Conservation (phyloP, 2,888 invertebrate genomes). For the Melanostoma scalare region DNA sequence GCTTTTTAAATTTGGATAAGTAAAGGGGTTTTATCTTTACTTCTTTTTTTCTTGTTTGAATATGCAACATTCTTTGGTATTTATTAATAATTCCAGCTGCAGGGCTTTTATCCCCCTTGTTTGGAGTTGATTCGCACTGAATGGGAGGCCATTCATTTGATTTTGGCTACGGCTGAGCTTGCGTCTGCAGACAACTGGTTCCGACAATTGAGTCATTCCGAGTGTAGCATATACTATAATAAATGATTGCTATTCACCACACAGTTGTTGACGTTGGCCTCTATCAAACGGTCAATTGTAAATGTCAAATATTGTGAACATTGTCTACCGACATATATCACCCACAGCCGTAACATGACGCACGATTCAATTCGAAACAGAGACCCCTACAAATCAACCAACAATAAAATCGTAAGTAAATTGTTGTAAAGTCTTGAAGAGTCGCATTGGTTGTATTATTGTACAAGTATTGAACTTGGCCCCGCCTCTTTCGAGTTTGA, state of each 20-base stretch:
- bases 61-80: conserved; percentile 52
- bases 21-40: conserved; percentile 13
- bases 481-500: conserved; percentile 41
- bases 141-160: conserved; percentile 46
- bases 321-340: conserved; percentile 60
- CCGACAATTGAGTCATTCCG: conserved; percentile 67
- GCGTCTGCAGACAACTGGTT: conserved; percentile 41
- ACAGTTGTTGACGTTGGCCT: conserved; percentile 63
- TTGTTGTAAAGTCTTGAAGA: not conserved
- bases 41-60: conserved; percentile 1
- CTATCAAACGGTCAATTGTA: conserved; percentile 59
- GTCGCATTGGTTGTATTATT: conserved; percentile 19
- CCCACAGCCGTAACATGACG: conserved; percentile 40
- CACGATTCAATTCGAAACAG: conserved; percentile 38
- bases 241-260: conserved; percentile 57
- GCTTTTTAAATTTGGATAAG: conserved; percentile 24
- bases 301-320: conserved; percentile 67
- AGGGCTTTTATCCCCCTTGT: conserved; percentile 52
- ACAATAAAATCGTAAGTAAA: conserved; percentile 37
- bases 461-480: not conserved
- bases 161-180: conserved; percentile 15
- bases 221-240: conserved; percentile 13
- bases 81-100: conserved; percentile 70
- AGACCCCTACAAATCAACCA: conserved; percentile 37
- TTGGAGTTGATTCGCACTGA: conserved; percentile 35